A percentile compares a stretch with the other conserved stretches of the same genome.
Evolutionary conservation across 37 sponge, comb jelly and placozoan genomes (phyloP).

Genomic region (Axinella damicornis): DNA sequence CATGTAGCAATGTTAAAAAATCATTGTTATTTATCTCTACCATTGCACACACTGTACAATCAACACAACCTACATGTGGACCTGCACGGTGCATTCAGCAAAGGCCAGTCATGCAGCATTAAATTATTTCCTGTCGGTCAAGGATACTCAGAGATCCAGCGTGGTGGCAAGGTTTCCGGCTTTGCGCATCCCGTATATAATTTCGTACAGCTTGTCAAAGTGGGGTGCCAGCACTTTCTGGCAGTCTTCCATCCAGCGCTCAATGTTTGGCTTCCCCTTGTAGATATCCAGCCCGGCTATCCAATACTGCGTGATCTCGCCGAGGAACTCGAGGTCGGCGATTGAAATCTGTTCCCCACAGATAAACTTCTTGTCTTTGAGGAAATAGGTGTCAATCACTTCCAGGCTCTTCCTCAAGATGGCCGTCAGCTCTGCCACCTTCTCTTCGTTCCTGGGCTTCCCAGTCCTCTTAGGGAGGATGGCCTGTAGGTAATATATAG

Average conservation of each 20-base stretch:
- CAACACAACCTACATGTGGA: too few species aligned
- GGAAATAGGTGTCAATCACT: slow-evolving; percentile 53
- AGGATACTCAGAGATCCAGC: too few species aligned
- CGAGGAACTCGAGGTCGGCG: slow-evolving; percentile 65
- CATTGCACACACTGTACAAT: too few species aligned
- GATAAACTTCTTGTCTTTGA: slow-evolving; percentile 70
- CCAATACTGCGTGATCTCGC: slow-evolving; percentile 70
- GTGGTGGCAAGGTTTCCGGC: background rate
- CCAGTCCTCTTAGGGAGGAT: slow-evolving; percentile 40
- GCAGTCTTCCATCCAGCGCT: slow-evolving; percentile 65
- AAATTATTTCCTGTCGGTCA: too few species aligned
- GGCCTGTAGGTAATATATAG: slow-evolving; percentile 28
- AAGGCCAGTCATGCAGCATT: too few species aligned
- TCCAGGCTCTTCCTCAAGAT: slow-evolving; percentile 38
- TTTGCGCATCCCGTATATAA: background rate
- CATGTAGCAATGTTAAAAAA: too few species aligned
- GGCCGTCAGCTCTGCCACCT: slow-evolving; percentile 14
- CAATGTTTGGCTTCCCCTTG: slow-evolving; percentile 67
- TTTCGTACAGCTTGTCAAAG: slow-evolving; percentile 44
- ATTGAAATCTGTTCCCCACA: slow-evolving; percentile 70
- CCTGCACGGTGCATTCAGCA: too few species aligned
- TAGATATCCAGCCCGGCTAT: slow-evolving; percentile 43
- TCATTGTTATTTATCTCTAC: too few species aligned
- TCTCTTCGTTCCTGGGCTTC: slow-evolving; percentile 34
- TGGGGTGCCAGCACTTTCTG: slow-evolving; percentile 50